These are phyloP conservation scores for Silurus glanis DNA, from an alignment of 2,113 vertebrate species.

Conservation along the genomic window DNA sequence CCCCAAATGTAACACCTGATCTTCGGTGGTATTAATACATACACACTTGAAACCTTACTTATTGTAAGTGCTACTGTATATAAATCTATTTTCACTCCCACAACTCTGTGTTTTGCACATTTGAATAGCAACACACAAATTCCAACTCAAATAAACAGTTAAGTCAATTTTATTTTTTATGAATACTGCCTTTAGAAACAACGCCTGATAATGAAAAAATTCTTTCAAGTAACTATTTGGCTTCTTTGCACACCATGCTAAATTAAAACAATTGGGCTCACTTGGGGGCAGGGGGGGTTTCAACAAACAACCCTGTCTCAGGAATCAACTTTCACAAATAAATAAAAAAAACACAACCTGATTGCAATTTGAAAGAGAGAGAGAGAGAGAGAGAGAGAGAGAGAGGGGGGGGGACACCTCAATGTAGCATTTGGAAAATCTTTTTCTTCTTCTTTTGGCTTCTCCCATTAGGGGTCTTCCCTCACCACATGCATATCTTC, in stretches of 20 bases:
- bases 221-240: neutral
- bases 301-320: neutral
- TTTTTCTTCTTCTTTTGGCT: too few relatives aligned
- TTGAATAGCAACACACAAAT: neutral
- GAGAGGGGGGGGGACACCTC: too few relatives aligned
- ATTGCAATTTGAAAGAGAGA: neutral
- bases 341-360: too few relatives aligned
- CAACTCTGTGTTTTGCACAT: neutral
- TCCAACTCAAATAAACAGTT: neutral
- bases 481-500: too few relatives aligned
- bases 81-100: neutral
- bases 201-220: neutral
- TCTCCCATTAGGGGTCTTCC: too few relatives aligned
- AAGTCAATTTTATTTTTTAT: neutral
- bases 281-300: neutral
- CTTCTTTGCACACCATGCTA: neutral
- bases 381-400: too few relatives aligned
- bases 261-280: neutral
- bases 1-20: neutral
- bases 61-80: neutral
- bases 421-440: too few relatives aligned
- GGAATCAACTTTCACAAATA: neutral
- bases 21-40: neutral
- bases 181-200: neutral
- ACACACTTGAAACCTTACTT: neutral